Conservation (phyloP, 2,113 vertebrate species). For the Mobula birostris region DNA sequence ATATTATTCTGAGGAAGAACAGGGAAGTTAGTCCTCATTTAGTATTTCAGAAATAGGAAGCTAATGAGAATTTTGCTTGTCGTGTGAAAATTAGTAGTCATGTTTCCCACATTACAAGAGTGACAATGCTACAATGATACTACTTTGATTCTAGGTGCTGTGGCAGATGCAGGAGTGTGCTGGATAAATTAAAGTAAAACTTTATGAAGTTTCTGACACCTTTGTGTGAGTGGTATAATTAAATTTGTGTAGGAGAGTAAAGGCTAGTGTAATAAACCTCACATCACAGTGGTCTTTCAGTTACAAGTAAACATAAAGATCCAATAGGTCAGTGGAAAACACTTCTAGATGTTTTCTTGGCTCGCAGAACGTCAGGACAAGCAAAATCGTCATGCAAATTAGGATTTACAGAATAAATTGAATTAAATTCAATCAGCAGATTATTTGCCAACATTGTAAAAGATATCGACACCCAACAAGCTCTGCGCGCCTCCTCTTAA, state of each 20-base stretch:
- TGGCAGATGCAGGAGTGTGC: no score
- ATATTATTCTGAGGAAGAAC: no score
- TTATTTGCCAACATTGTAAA: slow-evolving; percentile 20
- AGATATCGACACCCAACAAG: slow-evolving; percentile 5
- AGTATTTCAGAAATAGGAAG: no score
- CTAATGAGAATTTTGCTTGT: no score
- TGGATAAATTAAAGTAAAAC: no score
- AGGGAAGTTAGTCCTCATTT: no score
- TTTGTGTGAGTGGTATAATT: not conserved
- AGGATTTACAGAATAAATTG: slow-evolving; percentile 10
- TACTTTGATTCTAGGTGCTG: no score
- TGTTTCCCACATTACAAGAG: no score
- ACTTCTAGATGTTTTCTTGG: not conserved
- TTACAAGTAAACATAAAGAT: not conserved
- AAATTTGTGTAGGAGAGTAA: not conserved
- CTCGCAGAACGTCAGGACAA: not conserved
- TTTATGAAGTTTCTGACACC: not conserved
- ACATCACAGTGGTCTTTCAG: not conserved
- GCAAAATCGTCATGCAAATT: not conserved
- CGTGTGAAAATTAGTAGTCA: no score
- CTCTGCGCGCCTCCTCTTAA: slow-evolving; percentile 17
- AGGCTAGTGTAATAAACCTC: not conserved
- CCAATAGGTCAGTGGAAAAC: no score
- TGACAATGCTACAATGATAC: no score
- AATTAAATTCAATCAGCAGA: slow-evolving; percentile 25